Base-by-base conservation (phyloP, 2,797 vertebrate species). In the Sebastes cheni region DNA sequence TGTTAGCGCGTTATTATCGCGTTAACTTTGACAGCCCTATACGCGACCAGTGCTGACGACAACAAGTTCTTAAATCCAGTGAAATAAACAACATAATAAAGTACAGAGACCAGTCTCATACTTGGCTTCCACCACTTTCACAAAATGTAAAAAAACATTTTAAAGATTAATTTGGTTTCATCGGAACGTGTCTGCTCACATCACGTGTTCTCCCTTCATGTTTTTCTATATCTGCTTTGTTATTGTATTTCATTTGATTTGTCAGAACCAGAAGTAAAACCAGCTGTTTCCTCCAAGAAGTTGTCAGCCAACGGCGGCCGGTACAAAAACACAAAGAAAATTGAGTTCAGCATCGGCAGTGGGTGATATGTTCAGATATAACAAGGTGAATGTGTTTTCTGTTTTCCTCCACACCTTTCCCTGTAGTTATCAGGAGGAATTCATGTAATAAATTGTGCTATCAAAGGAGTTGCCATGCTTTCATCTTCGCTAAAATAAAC, bases 401-500 rank as follows among this genome's bases (percentile, higher is more conserved):
- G 81, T 89, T 90, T 90, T 78, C 61, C 32, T 79, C 52, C 56
- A 32, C 73, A 77, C 55, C 36, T 76, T 73, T 73, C 65, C 36
- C 79, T 73, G 65, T 69, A 79, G 79, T 88, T 87, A 86, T 87
- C 80, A 77, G 78, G 36, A 66, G 55, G 54, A 39, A 84, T 82
- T 82, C 42, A 4, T 84, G 82, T 83, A 88, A 85, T 91, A 90
- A 87, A 88, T 83, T 88, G 88, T 55, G 36, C 77, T 84, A 84
- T 91, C 88, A 90, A 85, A 91, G 83, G 79, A 84, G 79, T 71
- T 82, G 76, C 66, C 58, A 67, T 65, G 79, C 80, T 90, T 89
- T 93, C 84, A 91, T 90, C 79, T 80, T 61, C 36, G 14, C 66
- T 77, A 36, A 88, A 88, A 87, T 6, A 75, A 60, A 29, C 76